Conservation (phyloP, 2,797 vertebrate species). For the Falco novaeseelandiae region DNA sequence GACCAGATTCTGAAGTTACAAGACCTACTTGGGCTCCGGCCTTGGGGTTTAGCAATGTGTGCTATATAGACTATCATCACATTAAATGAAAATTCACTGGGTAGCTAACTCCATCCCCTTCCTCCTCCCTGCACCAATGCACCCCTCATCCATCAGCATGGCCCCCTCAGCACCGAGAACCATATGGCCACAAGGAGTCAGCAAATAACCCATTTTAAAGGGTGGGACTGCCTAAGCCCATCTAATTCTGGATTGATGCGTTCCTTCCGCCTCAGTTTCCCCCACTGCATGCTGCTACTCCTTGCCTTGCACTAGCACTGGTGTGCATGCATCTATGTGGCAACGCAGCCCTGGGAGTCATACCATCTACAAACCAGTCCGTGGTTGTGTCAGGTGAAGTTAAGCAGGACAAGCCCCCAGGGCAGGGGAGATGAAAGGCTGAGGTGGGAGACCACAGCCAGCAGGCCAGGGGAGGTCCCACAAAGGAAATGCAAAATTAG, state of each 20-base stretch:
- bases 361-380: not conserved
- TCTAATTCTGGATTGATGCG: not conserved
- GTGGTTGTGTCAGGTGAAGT: not conserved
- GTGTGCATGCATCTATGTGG: not conserved
- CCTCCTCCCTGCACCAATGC: fast-evolving
- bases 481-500: not conserved
- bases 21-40: not conserved
- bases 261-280: not conserved
- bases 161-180: not conserved
- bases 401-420: not conserved
- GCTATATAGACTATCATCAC: not conserved
- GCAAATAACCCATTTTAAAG: not conserved
- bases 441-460: not conserved
- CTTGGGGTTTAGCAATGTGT: not conserved
- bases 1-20: not conserved
- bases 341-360: not conserved
- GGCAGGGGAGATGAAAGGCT: not conserved
- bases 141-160: not conserved
- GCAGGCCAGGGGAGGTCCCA: not conserved
- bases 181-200: not conserved
- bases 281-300: not conserved
- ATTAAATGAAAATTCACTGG: not conserved
- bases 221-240: not conserved
- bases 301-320: not conserved
- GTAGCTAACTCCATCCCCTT: not conserved